Evolutionary conservation across 2,797 vertebrate species (phyloP), one percentile per base, ranked within the genome.

Genomic region (Spinus olivaceus): DNA sequence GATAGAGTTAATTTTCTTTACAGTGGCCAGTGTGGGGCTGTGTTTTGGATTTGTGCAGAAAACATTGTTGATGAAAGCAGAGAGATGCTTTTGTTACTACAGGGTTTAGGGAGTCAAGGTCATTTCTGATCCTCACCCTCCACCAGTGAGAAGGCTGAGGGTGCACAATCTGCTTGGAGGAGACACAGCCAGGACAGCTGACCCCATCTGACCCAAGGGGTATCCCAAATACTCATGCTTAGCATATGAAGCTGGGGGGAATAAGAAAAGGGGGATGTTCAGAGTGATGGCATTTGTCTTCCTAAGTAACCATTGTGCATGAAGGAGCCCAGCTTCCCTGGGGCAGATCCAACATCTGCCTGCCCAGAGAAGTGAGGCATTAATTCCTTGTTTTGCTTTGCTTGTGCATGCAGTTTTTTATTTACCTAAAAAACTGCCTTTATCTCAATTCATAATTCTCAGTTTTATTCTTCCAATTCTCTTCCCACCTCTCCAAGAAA

Each of bases 231-330:
- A 30, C 10, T 37, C 42, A 44, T 14, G 41, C 12, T 67, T 8
- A 37, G 8, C 41, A 54, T 30, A 30, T 14, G 37, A 22, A 73
- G 27, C 20, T 67, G 8, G 10, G 32, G 32, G n/a, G 8, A 33
- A 44, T 10, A 22, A 85, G 12, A 33, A 67, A 80, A 5, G 5
- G 14, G 2, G 14, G 5, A 80, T 14, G 18, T 12, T 63, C 11
- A 14, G 8, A 46, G 27, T 11, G 13, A 59, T 47, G 8, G 11
- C 11, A 20, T 63, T 74, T 63, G 24, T 20, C 49, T 74, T 57
- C 21, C 54, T 24, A 67, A 37, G 37, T 22, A n/a, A 37, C 14
- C 12, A 4, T 0, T 17, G 11, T 2, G 5, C 1, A 6, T 8
- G 51, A 60, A 21, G 10, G 16, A 85, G 28, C 11, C 16, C 59